Evolutionary conservation across 2,888 invertebrate species (phyloP), one percentile per base, ranked within the genome.

Genomic region (Lepidochitona cinerea): DNA sequence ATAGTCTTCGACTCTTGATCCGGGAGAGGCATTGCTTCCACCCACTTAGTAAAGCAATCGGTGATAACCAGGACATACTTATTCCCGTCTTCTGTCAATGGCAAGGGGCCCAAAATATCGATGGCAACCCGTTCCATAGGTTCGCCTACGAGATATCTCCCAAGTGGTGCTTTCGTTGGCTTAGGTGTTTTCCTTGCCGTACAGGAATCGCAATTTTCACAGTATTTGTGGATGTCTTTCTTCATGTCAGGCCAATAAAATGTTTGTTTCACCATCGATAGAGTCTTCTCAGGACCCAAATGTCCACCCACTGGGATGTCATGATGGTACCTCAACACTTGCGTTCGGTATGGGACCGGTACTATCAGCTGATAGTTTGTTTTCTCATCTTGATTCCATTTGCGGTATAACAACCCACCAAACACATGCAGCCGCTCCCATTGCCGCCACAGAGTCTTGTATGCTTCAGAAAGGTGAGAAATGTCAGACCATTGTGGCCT

Each of bases 241-340:
- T 59, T 75, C 59, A 75, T 75, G n/a, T 33, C 68, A 36, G 75
- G 73, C 73, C 73, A 73, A 59, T 68, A 73, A 36, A 75, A 73
- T 6, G 26, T 4, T 18, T 71, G 68, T 37, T 65, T 37, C 6
- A 77, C 41, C 37, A 65, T 52, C 1, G 26, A 37, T 0, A 72
- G 37, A 49, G 68, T 75, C 35, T 75, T 77, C n/a, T 77, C 74
- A 37, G 59, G n/a, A 14, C 71, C 70, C 23, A 77, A 18, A 37
- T 75, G 74, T 9, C 32, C 72, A 14, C 73, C 65, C 12, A 73
- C 59, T 49, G 73, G 75, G 9, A 26, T 59, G 29, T 59, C 59
- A 26, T 59, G 59, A 26, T 59, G 29, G 29, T 26, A 26, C 26
- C 14, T 37, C 35, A 75, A 37, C 18, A 73, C 37, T 12, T 70